phyloP scores from a whole-genome alignment of 2,888 invertebrate species.

The Acanthosoma haemorrhoidale region DNA sequence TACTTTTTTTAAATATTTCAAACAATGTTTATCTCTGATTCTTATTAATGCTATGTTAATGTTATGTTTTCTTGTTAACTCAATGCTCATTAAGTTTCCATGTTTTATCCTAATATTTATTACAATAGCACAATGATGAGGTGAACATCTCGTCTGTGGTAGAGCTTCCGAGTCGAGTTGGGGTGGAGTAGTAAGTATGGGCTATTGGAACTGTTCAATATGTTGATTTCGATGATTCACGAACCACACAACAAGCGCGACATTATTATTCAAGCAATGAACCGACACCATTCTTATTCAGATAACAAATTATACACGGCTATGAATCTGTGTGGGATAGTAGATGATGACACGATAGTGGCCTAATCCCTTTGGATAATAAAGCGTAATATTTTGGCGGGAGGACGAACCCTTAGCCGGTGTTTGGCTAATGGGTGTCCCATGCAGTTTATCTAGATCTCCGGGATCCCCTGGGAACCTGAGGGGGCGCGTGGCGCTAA shows the following conservation, averaged over 20 bases:
- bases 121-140: no score
- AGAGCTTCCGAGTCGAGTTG: no score
- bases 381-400: neutral
- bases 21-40: no score
- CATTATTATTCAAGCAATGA: neutral
- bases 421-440: neutral
- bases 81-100: no score
- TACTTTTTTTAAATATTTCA: no score
- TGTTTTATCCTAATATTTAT: no score
- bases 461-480: neutral
- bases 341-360: neutral
- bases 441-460: neutral
- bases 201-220: no score
- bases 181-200: no score
- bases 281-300: neutral
- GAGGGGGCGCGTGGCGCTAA: neutral
- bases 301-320: neutral
- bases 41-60: no score
- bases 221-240: neutral
- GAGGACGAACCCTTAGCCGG: slow-evolving; percentile 1
- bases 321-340: no score
- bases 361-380: neutral
- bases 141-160: no score
- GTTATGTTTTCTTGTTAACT: no score
- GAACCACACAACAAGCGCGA: neutral